A percentile compares a stretch with the other conserved stretches of the same genome.
Conservation (phyloP, 2,113 vertebrate species). For the Micronisus gabar region DNA sequence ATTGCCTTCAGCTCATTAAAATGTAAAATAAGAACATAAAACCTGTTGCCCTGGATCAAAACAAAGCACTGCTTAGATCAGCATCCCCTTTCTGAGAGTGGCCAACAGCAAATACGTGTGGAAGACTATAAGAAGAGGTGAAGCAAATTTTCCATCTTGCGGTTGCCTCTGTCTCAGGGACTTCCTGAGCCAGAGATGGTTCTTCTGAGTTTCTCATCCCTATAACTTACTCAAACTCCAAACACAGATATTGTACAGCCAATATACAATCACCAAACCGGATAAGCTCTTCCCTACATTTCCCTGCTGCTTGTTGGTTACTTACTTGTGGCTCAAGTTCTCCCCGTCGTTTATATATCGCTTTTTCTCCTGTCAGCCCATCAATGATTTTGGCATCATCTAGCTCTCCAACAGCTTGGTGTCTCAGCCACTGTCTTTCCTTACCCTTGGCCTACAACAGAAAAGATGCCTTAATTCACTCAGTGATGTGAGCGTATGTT, state of each 20-base stretch:
- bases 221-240: background rate
- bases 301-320: background rate
- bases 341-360: slow-evolving; percentile 92
- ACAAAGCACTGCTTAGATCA: background rate
- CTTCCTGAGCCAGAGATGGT: background rate
- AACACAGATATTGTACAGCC: background rate
- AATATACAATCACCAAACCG: background rate
- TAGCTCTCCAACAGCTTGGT: slow-evolving; percentile 90
- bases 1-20: background rate
- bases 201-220: background rate
- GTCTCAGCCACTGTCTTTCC: slow-evolving; percentile 94
- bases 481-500: background rate
- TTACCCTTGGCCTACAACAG: slow-evolving; percentile 91
- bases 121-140: background rate
- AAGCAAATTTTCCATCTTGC: background rate
- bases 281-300: background rate
- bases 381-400: slow-evolving; percentile 98
- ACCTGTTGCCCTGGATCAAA: background rate
- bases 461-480: slow-evolving; percentile 8
- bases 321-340: slow-evolving; percentile 92
- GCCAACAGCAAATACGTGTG: background rate
- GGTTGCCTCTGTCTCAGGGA: background rate
- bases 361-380: slow-evolving; percentile 91
- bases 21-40: background rate
- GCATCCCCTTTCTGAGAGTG: background rate